Percentiles rank a stretch among this genome's conserved stretches.
phyloP scores from a whole-genome alignment of 2,888 invertebrate genomes.

The Sphaeridia pumilis region DNA sequence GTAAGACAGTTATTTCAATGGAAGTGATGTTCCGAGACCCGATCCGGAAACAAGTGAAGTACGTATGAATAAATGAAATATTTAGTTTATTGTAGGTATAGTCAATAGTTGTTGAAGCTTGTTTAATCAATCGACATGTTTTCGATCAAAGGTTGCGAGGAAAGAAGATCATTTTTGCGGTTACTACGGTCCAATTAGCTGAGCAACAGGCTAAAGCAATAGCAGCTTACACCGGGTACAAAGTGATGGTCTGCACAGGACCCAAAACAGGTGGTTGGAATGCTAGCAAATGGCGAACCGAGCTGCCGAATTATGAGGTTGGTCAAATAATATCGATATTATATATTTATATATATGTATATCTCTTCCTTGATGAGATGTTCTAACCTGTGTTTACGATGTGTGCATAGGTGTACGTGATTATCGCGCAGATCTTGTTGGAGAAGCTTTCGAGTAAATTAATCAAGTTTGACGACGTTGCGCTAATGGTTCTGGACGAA shows the following conservation, averaged over 20 bases:
- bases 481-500: slow-evolving; percentile 83
- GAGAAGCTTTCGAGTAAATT: slow-evolving; percentile 54
- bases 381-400: too few species aligned
- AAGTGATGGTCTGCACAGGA: slow-evolving; percentile 41
- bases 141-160: too few species aligned
- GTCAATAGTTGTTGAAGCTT: too few species aligned
- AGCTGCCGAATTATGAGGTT: background rate
- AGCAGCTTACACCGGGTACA: slow-evolving; percentile 57
- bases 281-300: background rate
- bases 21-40: slow-evolving; percentile 54
- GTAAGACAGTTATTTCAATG: slow-evolving; percentile 84
- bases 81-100: too few species aligned
- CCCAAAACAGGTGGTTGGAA: background rate
- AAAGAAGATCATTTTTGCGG: slow-evolving; percentile 64
- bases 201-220: slow-evolving; percentile 57
- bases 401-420: slow-evolving; percentile 55
- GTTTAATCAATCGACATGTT: background rate
- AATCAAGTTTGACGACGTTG: slow-evolving; percentile 44
- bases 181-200: slow-evolving; percentile 68
- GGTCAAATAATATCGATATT: too few species aligned
- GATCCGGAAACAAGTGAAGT: slow-evolving; percentile 10
- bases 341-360: background rate
- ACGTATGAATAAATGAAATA: background rate
- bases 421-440: slow-evolving; percentile 69
- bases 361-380: background rate